Evolutionary conservation across 35 echinoderm and acorn worm species (phyloP).

Genomic region (Heliocidaris tuberculata): DNA sequence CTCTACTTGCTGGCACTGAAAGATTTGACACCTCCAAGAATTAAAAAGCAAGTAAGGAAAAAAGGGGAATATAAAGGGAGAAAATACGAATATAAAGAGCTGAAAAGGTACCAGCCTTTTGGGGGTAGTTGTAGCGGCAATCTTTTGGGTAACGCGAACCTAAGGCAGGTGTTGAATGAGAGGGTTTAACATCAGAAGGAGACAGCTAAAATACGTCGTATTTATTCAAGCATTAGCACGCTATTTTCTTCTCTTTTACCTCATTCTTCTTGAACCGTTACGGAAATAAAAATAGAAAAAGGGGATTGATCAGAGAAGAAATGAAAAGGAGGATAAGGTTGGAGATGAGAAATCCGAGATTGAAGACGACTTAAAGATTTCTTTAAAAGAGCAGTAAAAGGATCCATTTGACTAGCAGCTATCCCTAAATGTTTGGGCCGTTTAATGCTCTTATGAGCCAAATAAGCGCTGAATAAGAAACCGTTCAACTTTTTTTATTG

Average conservation of each 20-base stretch:
- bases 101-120: conserved; percentile 1
- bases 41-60: background rate
- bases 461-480: background rate
- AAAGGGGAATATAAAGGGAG: background rate
- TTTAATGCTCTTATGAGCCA: background rate
- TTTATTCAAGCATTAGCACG: conserved; percentile 42
- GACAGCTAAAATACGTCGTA: conserved; percentile 28
- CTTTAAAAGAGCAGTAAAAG: background rate
- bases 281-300: conserved; percentile 33
- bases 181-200: background rate
- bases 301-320: background rate
- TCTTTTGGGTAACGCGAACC: conserved; percentile 31
- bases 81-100: background rate
- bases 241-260: background rate
- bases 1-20: background rate
- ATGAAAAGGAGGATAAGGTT: conserved; percentile 7
- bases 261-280: background rate
- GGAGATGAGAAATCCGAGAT: background rate
- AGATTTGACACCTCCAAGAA: conserved; percentile 17
- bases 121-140: conserved; percentile 20
- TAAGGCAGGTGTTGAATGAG: conserved; percentile 24
- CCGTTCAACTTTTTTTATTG: background rate
- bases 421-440: background rate
- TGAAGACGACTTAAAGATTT: background rate
- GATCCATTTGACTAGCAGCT: background rate